Evolutionary conservation across 2,113 vertebrate genomes (phyloP).

Genomic region (Myrmecophaga tridactyla): DNA sequence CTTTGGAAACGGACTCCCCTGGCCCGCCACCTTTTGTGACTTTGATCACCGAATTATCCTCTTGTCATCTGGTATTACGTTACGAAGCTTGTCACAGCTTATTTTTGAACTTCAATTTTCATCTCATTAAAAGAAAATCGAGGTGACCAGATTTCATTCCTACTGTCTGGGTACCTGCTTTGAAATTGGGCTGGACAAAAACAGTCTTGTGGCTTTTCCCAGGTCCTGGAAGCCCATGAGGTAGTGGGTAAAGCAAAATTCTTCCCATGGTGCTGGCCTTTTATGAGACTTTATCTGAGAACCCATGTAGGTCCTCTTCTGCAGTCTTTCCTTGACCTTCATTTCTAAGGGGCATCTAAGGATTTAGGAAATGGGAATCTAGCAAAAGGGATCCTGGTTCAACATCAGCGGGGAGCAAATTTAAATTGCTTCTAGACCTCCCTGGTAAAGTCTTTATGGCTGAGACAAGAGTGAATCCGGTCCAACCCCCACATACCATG

Average conservation of each 20-base stretch:
- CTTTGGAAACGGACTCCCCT: neutral
- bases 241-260: neutral
- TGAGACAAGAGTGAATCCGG: conserved; percentile 35
- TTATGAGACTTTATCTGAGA: neutral
- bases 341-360: conserved; percentile 33
- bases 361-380: conserved; percentile 64
- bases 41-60: conserved; percentile 41
- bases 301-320: neutral
- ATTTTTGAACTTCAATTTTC: conserved; percentile 56
- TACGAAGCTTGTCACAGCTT: neutral
- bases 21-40: neutral
- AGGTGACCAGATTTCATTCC: neutral
- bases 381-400: conserved; percentile 53
- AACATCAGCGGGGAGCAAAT: conserved; percentile 65
- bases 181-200: neutral
- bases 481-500: conserved; percentile 12
- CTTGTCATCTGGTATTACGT: conserved; percentile 35
- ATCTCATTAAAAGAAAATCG: conserved; percentile 25
- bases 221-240: neutral
- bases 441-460: conserved; percentile 38
- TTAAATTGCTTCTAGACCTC: conserved; percentile 43
- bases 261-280: accelerated
- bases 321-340: neutral
- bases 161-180: neutral
- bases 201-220: neutral